Base-by-base conservation (phyloP, 64 coral and sea anemone species). In the Montipora efflorescens region DNA sequence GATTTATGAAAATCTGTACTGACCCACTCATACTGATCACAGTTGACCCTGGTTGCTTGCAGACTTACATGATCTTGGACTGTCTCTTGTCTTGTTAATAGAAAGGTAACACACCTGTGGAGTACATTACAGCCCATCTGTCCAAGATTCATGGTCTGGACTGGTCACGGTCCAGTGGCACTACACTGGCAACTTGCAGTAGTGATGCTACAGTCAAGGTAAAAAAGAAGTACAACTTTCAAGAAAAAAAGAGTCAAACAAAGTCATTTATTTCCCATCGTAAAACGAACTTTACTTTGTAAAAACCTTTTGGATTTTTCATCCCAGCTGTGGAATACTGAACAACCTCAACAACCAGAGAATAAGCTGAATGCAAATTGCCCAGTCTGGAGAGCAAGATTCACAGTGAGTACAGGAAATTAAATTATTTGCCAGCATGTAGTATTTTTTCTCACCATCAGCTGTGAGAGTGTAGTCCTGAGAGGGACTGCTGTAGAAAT, bases 61-160 rank as follows among this genome's bases (percentile, higher is more conserved):
- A 10, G 10, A 55, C 10, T 55, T 55, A 55, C 10, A 10, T 7
- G 52, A 55, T 5, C 52, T 55, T 64, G 11, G 14, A 64, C 61
- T 14, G 18, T 36, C 0, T 53, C 75, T 14, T 18, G 1, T 48
- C 4, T 77, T 77, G 47, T 79, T 61, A 23, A 64, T 23, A 99
- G 97, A 99, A 96, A 96, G 97, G 97, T 62, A 96, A 99, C 43
- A 85, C 92, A 12, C 97, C 97, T 59, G 95, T 99, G 15, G 92
- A 87, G 5, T 99, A 99, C 74, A 92, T 99, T 23, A 96, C 98
- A 80, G 98, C 98, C 68, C 98, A 99, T 74, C 87, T 99, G 18
- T 99, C 98, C 25, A 96, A 96, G 80, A 93, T 99, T 25, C 92
- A 96, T 73, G 98, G 98, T 16, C 48, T 99, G 8, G 98, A 99